Conservation (phyloP, 2,888 invertebrate genomes). For the Agrotis exclamationis region DNA sequence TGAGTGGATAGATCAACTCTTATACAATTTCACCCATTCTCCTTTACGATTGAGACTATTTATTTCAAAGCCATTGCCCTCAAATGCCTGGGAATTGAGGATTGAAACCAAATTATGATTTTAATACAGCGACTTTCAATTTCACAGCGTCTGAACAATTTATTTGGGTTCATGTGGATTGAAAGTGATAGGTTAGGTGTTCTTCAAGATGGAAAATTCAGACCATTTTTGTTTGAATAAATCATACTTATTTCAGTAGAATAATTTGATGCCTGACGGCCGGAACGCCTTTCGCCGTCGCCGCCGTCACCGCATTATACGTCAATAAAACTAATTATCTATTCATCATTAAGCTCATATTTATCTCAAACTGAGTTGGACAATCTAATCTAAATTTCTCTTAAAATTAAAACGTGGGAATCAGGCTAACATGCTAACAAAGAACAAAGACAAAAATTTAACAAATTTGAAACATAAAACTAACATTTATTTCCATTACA, state of each 20-base stretch:
- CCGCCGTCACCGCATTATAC: no score
- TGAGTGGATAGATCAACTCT: no score
- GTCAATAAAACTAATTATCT: no score
- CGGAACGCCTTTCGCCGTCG: no score
- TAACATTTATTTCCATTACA: neutral
- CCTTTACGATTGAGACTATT: no score
- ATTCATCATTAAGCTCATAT: no score
- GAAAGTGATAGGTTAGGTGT: slow-evolving; percentile 20
- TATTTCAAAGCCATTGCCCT: neutral
- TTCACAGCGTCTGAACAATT: slow-evolving; percentile 58
- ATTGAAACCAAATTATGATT: slow-evolving; percentile 29
- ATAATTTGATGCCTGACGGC: no score
- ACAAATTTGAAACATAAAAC: slow-evolving; percentile 1
- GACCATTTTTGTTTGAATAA: slow-evolving; percentile 39
- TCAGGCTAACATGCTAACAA: neutral
- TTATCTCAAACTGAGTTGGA: no score
- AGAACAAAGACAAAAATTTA: neutral
- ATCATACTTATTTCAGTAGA: neutral
- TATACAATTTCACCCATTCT: no score
- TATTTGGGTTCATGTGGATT: slow-evolving; percentile 33
- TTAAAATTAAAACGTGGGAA: neutral
- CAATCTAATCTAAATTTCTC: neutral
- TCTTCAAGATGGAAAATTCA: slow-evolving; percentile 34
- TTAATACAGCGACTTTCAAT: slow-evolving; percentile 54
- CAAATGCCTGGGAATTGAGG: neutral